Percentiles rank a stretch among this genome's conserved stretches.
Conservation (phyloP, 2,797 vertebrate species). For the Falco novaeseelandiae region DNA sequence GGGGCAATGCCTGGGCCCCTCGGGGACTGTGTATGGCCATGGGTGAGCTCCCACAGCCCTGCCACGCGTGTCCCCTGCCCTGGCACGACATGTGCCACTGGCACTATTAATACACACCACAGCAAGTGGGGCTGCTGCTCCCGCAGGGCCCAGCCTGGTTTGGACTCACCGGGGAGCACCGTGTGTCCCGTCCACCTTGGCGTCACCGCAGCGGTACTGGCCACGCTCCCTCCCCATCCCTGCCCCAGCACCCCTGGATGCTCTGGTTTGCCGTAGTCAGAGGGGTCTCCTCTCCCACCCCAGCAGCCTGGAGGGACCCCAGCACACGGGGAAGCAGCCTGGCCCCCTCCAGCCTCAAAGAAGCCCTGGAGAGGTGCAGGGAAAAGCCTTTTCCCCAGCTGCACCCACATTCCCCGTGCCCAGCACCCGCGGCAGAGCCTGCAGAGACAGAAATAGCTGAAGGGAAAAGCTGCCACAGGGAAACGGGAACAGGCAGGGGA, state of each 20-base stretch:
- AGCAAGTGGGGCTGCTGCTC: background rate
- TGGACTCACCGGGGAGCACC: background rate
- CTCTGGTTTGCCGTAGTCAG: rapidly evolving
- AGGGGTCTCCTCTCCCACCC: background rate
- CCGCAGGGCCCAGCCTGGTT: background rate
- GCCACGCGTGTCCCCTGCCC: background rate
- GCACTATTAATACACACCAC: background rate
- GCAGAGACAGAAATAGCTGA: background rate
- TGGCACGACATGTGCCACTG: rapidly evolving
- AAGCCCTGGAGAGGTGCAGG: background rate
- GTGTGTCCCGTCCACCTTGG: rapidly evolving
- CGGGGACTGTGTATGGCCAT: rapidly evolving
- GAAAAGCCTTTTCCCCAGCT: background rate
- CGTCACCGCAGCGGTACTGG: rapidly evolving
- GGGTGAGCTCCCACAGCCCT: background rate
- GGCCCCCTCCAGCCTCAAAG: background rate
- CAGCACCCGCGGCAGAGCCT: background rate
- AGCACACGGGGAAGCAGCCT: rapidly evolving
- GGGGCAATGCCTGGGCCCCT: background rate
- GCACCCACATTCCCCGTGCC: background rate
- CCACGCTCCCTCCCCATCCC: rapidly evolving
- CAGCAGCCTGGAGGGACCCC: background rate
- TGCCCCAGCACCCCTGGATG: rapidly evolving
- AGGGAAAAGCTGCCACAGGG: background rate
- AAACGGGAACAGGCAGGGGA: background rate